Percentiles rank a stretch among this genome's conserved stretches.
Conservation (phyloP, 2,888 invertebrate genomes). For the Yponomeuta plumbellus region DNA sequence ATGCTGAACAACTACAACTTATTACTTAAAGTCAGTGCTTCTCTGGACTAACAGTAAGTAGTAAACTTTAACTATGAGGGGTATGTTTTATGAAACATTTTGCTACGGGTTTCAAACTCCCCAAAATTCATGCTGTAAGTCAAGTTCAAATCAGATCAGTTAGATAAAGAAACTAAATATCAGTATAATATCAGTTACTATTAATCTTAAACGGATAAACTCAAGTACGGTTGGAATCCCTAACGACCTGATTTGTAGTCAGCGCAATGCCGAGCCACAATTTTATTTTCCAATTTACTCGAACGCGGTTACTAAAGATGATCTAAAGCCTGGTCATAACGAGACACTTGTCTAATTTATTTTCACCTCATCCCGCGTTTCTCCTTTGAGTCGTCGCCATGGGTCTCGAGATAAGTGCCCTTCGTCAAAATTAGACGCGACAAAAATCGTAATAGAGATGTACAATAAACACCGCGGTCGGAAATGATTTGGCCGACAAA, state of each 20-base stretch:
- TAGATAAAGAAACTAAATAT: neutral
- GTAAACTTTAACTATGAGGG: too few species aligned
- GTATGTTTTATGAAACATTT: too few species aligned
- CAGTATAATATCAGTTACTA: neutral
- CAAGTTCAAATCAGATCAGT: neutral
- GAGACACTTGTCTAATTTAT: conserved; percentile 3
- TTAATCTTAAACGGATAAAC: conserved; percentile 16
- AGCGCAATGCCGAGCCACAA: neutral
- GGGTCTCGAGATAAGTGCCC: neutral
- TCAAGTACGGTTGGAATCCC: conserved; percentile 17
- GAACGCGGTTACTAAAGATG: neutral
- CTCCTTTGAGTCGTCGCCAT: neutral
- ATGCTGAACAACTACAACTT: neutral
- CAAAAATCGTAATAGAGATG: conserved; percentile 2
- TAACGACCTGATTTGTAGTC: conserved; percentile 4
- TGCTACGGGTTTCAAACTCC: too few species aligned
- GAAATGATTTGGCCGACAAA: conserved; percentile 17
- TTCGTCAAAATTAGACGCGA: conserved; percentile 8
- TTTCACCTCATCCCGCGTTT: neutral
- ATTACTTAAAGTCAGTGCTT: too few species aligned
- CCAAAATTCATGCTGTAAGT: neutral
- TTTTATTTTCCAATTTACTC: conserved; percentile 8
- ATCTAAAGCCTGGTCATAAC: neutral
- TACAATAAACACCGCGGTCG: neutral
- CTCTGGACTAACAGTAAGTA: too few species aligned